Evolutionary conservation across 2,888 invertebrate genomes (phyloP).

Genomic region (Maniola hyperantus): DNA sequence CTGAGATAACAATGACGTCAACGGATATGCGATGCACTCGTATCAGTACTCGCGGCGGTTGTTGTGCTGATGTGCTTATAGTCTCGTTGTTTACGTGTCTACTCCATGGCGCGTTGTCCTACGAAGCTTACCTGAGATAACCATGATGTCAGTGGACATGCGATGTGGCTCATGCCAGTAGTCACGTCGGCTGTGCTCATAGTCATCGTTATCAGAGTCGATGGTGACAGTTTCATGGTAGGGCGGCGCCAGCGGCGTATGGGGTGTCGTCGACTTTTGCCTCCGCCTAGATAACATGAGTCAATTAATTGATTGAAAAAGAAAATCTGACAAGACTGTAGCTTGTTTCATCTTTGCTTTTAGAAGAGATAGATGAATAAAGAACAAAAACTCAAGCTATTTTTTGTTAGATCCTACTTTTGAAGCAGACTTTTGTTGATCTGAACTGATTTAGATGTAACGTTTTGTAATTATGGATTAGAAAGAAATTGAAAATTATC

Average conservation of each 20-base stretch:
- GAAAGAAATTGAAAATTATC: no score
- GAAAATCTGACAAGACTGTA: no score
- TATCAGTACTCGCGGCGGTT: constrained; percentile 69
- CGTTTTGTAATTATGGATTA: no score
- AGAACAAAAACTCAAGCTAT: no score
- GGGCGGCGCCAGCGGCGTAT: constrained; percentile 86
- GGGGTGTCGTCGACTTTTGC: constrained; percentile 84
- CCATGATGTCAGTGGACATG: constrained; percentile 71
- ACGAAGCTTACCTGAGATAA: constrained; percentile 61
- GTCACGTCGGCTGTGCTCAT: constrained; percentile 62
- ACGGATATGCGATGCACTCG: constrained; percentile 60
- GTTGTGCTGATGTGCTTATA: constrained; percentile 52
- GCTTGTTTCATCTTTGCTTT: no score
- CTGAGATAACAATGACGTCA: constrained; percentile 74
- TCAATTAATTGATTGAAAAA: neutral
- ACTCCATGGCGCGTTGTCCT: neutral
- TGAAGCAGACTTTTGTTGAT: no score
- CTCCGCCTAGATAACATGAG: constrained; percentile 54
- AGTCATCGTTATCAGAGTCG: constrained; percentile 74
- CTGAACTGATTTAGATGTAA: no score
- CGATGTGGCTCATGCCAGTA: constrained; percentile 70
- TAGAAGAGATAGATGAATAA: no score
- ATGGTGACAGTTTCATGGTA: constrained; percentile 79
- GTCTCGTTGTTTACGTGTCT: constrained; percentile 63
- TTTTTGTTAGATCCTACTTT: no score